Base-by-base conservation (phyloP, 2,888 invertebrate species). In the Eilema sororculum region DNA sequence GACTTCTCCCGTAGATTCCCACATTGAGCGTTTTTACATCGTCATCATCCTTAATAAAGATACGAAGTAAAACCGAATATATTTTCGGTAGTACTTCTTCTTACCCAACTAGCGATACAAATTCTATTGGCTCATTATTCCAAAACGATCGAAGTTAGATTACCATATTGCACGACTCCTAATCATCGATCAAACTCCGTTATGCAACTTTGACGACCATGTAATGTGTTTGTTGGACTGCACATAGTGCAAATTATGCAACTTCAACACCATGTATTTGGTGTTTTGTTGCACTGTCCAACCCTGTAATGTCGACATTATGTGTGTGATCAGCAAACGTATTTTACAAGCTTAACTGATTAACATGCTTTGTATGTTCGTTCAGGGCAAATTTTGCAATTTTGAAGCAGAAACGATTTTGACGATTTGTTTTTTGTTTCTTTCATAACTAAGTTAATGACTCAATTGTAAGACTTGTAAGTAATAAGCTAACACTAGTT, bases 401-500 rank as follows among this genome's bases (percentile, higher is more conserved):
- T n/a, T n/a, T n/a, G n/a, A n/a, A n/a, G n/a, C n/a, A n/a, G n/a
- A n/a, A n/a, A n/a, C n/a, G n/a, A n/a, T n/a, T n/a, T n/a, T n/a
- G n/a, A n/a, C n/a, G n/a, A n/a, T n/a, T n/a, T n/a, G n/a, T n/a
- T n/a, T 3, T 16, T 58, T 24, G 20, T 57, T 57, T 56, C 9
- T 58, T 24, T 28, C 58, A 41, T n/a, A n/a, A n/a, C 8, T n/a
- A 22, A 28, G 12, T 25, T 37, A 59, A 69, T 79, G 78, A 80
- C 62, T 78, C 78, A 79, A 41, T 60, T 46, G 41, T 64, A 30
- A 58, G n/a, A n/a, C n/a, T n/a, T n/a, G 72, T 61, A 71, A 67
- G 73, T 70, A 73, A 63, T 69, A 69, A 64, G 52, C 30, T 58
- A 24, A 57, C n/a, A n/a, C 33, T 71, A 56, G 24, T 33, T 73